Percentiles rank a stretch among this genome's conserved stretches.
Conservation (phyloP, 1,140 invertebrate species). For the Druon quercuslanigerum region DNA sequence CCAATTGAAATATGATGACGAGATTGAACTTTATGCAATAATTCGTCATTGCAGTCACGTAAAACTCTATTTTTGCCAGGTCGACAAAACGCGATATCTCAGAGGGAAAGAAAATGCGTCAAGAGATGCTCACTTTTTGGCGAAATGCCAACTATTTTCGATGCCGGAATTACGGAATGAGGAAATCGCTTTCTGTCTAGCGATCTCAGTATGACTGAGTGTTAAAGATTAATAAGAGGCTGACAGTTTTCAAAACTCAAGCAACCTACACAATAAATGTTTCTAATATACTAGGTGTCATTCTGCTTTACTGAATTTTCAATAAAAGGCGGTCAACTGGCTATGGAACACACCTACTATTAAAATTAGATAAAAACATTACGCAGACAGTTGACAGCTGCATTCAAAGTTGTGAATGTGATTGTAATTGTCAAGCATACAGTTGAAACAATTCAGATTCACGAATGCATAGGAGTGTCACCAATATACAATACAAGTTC, state of each 20-base stretch:
- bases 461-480: too few species aligned
- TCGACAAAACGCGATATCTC: conserved; percentile 50
- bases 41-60: conserved; percentile 25
- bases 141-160: conserved; percentile 45
- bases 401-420: too few species aligned
- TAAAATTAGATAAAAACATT: too few species aligned
- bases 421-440: too few species aligned
- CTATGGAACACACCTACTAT: too few species aligned
- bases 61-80: conserved; percentile 29
- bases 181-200: conserved; percentile 18
- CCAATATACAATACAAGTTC: too few species aligned
- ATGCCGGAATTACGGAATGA: conserved; percentile 34
- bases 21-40: conserved; percentile 25
- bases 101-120: conserved; percentile 55
- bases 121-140: conserved; percentile 52
- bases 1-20: conserved; percentile 11
- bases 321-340: too few species aligned
- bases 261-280: too few species aligned
- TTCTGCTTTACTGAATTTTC: too few species aligned
- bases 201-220: neutral
- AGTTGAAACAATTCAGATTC: too few species aligned
- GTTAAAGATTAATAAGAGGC: conserved; percentile 1
- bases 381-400: too few species aligned
- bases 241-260: neutral
- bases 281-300: too few species aligned